A percentile compares a stretch with the other conserved stretches of the same genome.
Conservation (phyloP, 2,113 vertebrate genomes). For the Laticauda laticaudata region DNA sequence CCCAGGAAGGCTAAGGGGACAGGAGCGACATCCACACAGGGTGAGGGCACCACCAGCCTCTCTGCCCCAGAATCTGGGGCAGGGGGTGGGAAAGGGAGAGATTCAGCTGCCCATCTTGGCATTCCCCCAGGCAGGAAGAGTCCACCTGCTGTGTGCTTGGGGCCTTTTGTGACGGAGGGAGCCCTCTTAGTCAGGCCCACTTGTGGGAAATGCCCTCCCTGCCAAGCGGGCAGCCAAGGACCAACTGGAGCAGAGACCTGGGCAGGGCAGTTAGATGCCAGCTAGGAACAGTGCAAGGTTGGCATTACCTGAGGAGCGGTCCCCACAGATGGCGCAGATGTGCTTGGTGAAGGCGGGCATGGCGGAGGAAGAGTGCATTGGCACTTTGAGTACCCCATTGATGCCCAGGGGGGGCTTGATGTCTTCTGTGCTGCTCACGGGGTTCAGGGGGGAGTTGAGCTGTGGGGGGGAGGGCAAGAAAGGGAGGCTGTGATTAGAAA, state of each 20-base stretch:
- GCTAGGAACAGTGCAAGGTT: neutral
- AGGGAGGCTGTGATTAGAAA: neutral
- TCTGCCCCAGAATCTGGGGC: neutral
- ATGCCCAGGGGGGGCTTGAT: slow-evolving; percentile 95
- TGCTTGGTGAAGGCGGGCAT: slow-evolving; percentile 95
- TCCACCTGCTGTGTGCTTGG: neutral
- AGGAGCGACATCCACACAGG: neutral
- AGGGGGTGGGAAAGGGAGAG: neutral
- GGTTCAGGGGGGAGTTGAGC: slow-evolving; percentile 96
- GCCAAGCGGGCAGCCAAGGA: neutral
- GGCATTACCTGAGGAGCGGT: slow-evolving; percentile 92
- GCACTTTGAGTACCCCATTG: slow-evolving; percentile 96
- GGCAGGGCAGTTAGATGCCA: neutral
- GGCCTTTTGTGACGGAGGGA: neutral
- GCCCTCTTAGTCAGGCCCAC: neutral
- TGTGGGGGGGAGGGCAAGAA: slow-evolving; percentile 54
- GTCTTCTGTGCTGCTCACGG: slow-evolving; percentile 95
- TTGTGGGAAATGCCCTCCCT: neutral
- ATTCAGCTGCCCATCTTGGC: neutral
- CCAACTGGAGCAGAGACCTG: neutral
- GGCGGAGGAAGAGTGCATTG: slow-evolving; percentile 86
- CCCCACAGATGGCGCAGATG: slow-evolving; percentile 98
- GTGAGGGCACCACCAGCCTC: neutral
- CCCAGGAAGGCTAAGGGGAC: neutral
- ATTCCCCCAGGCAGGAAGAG: neutral